Percentiles rank a stretch among this genome's conserved stretches.
Conservation (phyloP, 2,888 invertebrate genomes). For the Phengaris arion region DNA sequence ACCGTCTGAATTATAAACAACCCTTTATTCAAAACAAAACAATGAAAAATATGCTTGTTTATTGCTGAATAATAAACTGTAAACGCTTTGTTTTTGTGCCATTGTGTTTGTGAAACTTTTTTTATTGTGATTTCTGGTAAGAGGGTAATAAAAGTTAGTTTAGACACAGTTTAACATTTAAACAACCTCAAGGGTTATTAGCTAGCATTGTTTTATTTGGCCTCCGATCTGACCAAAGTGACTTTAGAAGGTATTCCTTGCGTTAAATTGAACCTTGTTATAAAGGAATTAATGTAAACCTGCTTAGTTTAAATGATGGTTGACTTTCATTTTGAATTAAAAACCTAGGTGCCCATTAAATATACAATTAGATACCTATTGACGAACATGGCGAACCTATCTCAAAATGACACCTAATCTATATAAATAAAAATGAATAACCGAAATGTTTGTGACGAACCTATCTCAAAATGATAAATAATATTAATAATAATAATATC, state of each 20-base stretch:
- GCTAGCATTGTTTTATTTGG: neutral
- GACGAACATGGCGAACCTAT: too few relatives aligned
- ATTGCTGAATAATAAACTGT: constrained; percentile 15
- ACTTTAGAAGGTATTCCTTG: neutral
- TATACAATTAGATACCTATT: too few relatives aligned
- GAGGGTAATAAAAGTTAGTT: neutral
- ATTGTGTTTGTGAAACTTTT: neutral
- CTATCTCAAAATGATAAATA: too few relatives aligned
- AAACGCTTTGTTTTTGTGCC: neutral
- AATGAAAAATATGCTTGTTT: constrained; percentile 25
- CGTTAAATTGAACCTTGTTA: too few relatives aligned
- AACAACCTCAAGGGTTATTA: neutral
- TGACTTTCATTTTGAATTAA: too few relatives aligned
- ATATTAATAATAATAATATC: too few relatives aligned
- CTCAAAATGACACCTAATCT: too few relatives aligned
- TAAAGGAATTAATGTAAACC: too few relatives aligned
- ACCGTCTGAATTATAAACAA: constrained; percentile 12
- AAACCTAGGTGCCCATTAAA: too few relatives aligned
- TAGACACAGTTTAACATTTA: constrained; percentile 7
- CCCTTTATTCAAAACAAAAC: constrained; percentile 21
- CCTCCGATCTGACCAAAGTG: neutral
- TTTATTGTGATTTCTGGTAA: neutral
- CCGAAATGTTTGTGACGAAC: too few relatives aligned
- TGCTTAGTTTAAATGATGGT: too few relatives aligned
- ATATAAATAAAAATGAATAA: too few relatives aligned